Evolutionary conservation across 2,888 invertebrate genomes (phyloP), one percentile per base, ranked within the genome.

Genomic region (Ennomos quercinarius): DNA sequence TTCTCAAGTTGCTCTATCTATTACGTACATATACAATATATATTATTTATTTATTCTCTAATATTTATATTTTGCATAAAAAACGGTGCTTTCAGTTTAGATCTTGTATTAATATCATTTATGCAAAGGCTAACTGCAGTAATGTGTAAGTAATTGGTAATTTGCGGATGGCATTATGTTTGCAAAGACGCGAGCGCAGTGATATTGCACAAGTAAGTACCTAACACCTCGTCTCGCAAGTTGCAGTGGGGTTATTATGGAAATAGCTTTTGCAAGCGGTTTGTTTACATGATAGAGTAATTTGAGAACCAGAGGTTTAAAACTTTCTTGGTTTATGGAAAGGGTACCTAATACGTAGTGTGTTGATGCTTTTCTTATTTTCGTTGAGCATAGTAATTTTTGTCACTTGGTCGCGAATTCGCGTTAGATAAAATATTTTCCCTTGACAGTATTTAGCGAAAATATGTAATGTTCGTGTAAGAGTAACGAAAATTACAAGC

Each of bases 91-190:
- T 41, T 45, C 35, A 6, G 5, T 27, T 27, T 27, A 27, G 36
- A 35, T 10, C 9, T 34, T n/a, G 34, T 13, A 49, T 48, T 48
- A 9, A 10, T 36, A 44, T 42, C 17, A 43, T 57, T 51, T 46
- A 47, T 52, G 52, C 36, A 53, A 41, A 46, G 27, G 6, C 37
- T 47, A 27, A 38, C 41, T 40, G 36, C 45, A 53, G 53, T 44
- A 40, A 49, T 53, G 62, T 68, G 68, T 68, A 64, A n/a, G 63
- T 72, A 69, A 76, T 72, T 72, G 69, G 71, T 68, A 67, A 71
- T 73, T 71, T 71, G 67, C 70, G 63, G 59, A 70, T 59, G 61
- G 48, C 57, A 74, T 70, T 71, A 71, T 67, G 63, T 60, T 66
- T 71, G 67, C 67, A 66, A 63, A 56, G 50, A 49, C 51, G 52